Evolutionary conservation across 2,113 vertebrate species (phyloP).

Genomic region (Atlantisia rogersi): DNA sequence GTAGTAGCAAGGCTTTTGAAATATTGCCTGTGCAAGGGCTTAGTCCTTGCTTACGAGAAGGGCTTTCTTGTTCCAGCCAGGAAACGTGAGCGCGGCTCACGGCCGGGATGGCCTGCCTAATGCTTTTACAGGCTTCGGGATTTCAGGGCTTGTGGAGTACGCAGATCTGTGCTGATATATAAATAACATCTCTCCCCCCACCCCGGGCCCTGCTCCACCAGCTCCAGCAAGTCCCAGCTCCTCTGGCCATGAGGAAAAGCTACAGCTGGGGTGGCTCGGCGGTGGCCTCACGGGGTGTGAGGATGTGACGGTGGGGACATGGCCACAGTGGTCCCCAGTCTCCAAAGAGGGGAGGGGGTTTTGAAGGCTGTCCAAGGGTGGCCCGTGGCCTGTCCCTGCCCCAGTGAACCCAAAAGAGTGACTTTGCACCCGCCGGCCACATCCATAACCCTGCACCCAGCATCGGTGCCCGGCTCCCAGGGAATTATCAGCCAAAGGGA

Average conservation of each 20-base stretch:
- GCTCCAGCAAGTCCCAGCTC: not conserved
- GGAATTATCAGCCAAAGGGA: constrained; percentile 46
- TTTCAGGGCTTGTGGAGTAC: not conserved
- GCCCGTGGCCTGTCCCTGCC: not conserved
- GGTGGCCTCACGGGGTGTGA: fast-evolving
- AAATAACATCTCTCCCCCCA: constrained; percentile 18
- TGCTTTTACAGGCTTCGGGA: constrained; percentile 62
- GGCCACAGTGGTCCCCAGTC: fast-evolving
- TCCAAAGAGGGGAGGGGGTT: not conserved
- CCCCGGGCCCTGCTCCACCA: not conserved
- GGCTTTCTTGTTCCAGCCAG: constrained; percentile 64
- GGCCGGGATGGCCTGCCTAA: constrained; percentile 54
- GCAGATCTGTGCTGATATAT: constrained; percentile 6
- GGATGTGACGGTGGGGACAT: not conserved
- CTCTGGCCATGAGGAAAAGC: not conserved
- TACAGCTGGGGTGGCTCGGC: not conserved
- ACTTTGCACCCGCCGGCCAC: not conserved
- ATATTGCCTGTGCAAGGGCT: constrained; percentile 31
- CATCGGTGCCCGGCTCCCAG: not conserved
- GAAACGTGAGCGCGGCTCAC: constrained; percentile 21
- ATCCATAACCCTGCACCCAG: fast-evolving
- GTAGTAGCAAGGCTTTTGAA: constrained; percentile 67
- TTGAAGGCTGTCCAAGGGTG: not conserved
- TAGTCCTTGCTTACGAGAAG: constrained; percentile 49
- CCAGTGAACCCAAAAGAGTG: not conserved